Evolutionary conservation across 2,888 invertebrate species (phyloP).

Genomic region (Eristalis arbustorum): DNA sequence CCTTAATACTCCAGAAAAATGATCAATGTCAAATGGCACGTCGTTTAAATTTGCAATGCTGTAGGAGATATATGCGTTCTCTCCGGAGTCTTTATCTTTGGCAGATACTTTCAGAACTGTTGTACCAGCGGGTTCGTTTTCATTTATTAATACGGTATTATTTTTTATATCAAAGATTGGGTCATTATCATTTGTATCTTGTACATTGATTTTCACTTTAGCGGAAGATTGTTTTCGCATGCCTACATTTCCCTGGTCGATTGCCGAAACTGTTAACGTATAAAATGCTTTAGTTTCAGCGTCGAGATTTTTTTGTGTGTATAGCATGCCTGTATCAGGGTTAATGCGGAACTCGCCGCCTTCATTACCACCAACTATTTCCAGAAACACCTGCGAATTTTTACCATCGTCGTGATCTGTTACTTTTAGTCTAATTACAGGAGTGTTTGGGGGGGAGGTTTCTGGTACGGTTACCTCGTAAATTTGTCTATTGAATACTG

Average conservation of each 20-base stretch:
- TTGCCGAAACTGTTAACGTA: conserved; percentile 92
- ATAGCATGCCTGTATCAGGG: conserved; percentile 93
- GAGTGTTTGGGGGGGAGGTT: conserved; percentile 93
- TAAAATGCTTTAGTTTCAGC: conserved; percentile 92
- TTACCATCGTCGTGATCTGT: conserved; percentile 91
- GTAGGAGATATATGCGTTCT: conserved; percentile 97
- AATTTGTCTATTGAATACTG: conserved; percentile 91
- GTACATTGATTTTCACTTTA: conserved; percentile 92
- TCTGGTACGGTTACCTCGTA: conserved; percentile 94
- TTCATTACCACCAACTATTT: conserved; percentile 95
- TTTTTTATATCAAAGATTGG: conserved; percentile 90
- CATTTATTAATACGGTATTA: conserved; percentile 88
- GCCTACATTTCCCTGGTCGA: conserved; percentile 92
- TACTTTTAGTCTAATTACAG: conserved; percentile 92
- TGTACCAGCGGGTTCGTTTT: conserved; percentile 93
- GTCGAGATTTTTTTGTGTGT: conserved; percentile 90
- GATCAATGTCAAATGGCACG: conserved; percentile 97
- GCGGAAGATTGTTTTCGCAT: conserved; percentile 93
- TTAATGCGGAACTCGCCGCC: conserved; percentile 93
- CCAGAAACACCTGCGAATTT: conserved; percentile 91
- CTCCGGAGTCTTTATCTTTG: conserved; percentile 93
- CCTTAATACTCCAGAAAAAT: conserved; percentile 93
- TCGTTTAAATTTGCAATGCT: conserved; percentile 94
- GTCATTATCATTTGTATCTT: conserved; percentile 97
- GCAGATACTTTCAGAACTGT: conserved; percentile 92